A percentile compares a stretch with the other conserved stretches of the same genome.
Evolutionary conservation across 2,888 invertebrate genomes (phyloP).

Genomic region (Xylota segnis): DNA sequence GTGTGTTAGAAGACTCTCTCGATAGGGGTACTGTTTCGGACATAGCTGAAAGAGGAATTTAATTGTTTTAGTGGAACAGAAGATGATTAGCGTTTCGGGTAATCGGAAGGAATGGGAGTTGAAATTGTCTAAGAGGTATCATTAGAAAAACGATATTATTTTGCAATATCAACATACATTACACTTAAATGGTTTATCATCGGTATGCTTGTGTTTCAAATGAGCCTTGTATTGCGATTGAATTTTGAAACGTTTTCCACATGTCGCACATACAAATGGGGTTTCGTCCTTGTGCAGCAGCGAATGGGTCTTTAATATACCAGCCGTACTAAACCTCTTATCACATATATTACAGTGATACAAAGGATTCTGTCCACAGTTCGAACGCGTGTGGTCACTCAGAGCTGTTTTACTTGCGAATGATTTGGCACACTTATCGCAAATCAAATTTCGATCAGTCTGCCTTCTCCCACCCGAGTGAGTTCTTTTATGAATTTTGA

Average conservation of each 20-base stretch:
- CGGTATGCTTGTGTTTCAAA: conserved; percentile 84
- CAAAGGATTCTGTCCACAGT: conserved; percentile 84
- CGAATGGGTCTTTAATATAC: conserved; percentile 85
- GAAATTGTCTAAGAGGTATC: no score
- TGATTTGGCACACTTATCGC: conserved; percentile 83
- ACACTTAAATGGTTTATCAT: conserved; percentile 85
- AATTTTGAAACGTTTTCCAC: conserved; percentile 83
- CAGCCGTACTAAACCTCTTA: conserved; percentile 84
- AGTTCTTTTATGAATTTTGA: conserved; percentile 84
- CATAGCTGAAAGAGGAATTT: conserved; percentile 80
- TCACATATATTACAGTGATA: conserved; percentile 84
- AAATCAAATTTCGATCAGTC: conserved; percentile 82
- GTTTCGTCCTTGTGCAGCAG: conserved; percentile 84
- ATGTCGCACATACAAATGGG: conserved; percentile 82
- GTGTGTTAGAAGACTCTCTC: conserved; percentile 85
- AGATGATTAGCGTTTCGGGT: no score
- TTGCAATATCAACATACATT: no score
- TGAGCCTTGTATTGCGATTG: conserved; percentile 83
- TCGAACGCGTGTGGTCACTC: conserved; percentile 84
- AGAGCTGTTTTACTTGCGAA: conserved; percentile 83
- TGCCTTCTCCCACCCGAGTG: conserved; percentile 78
- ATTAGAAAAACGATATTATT: no score
- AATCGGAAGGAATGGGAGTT: no score
- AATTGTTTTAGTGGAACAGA: conserved; percentile 1
- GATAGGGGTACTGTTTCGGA: conserved; percentile 85